Percentiles rank a stretch among this genome's conserved stretches.
phyloP scores from a whole-genome alignment of 2,888 invertebrate species.

The Synanthedon formicaeformis region DNA sequence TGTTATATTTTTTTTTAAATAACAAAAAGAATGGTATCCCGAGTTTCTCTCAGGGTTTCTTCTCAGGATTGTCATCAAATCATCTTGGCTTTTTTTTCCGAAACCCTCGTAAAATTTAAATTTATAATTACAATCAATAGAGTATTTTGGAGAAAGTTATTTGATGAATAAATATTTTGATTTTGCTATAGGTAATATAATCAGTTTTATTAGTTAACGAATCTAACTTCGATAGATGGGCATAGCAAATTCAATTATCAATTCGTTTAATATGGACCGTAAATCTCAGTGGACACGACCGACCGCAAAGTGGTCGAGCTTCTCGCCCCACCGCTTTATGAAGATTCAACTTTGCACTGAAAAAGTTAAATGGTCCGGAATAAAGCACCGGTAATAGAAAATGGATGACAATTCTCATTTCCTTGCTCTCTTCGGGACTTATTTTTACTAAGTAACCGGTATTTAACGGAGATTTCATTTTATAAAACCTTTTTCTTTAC shows the following conservation, averaged over 20 bases:
- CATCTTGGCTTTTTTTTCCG: too few species aligned
- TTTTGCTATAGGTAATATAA: too few species aligned
- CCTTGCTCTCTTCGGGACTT: conserved; percentile 8
- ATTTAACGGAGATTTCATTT: neutral
- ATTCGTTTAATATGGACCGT: conserved; percentile 2
- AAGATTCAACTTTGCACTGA: conserved; percentile 43
- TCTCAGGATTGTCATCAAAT: too few species aligned
- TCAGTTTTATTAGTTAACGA: too few species aligned
- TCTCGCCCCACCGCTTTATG: conserved; percentile 22
- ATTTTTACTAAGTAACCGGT: neutral
- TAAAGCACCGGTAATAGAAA: conserved; percentile 52
- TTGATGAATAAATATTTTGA: too few species aligned
- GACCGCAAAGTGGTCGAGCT: conserved; percentile 24
- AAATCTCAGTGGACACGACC: conserved; percentile 14
- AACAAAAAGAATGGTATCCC: too few species aligned
- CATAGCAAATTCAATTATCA: neutral
- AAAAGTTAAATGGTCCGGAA: conserved; percentile 59
- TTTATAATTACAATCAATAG: too few species aligned
- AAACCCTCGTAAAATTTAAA: too few species aligned
- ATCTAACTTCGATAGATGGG: too few species aligned
- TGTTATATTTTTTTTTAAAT: too few species aligned
- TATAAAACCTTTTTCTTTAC: neutral
- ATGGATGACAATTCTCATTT: conserved; percentile 56
- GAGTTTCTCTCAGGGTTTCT: too few species aligned
- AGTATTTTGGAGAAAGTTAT: too few species aligned